Evolutionary conservation across 2,797 vertebrate genomes (phyloP).

Genomic region (Semotilus atromaculatus): DNA sequence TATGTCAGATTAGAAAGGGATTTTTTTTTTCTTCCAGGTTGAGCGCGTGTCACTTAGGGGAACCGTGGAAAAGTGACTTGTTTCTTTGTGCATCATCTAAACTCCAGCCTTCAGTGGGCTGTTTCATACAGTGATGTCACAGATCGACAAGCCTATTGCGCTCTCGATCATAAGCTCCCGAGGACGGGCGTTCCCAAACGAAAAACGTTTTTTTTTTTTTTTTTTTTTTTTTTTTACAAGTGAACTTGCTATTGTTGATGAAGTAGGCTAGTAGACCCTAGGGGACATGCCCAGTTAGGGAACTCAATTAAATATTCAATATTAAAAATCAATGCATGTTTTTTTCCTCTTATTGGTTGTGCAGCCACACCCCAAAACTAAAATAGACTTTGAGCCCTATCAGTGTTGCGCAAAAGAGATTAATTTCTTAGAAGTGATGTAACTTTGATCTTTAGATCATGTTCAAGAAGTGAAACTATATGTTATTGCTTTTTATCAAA

Average conservation of each 20-base stretch:
- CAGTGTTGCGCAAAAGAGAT: neutral
- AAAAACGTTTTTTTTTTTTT: too few relatives aligned
- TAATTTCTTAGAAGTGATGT: neutral
- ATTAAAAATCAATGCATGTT: neutral
- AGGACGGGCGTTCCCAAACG: constrained; percentile 35
- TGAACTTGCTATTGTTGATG: neutral
- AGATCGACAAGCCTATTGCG: constrained; percentile 43
- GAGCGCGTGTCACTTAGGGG: constrained; percentile 16
- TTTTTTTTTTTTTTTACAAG: too few relatives aligned
- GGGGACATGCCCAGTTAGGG: neutral
- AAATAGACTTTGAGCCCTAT: neutral
- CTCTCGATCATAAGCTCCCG: neutral
- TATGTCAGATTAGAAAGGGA: neutral
- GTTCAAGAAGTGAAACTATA: neutral
- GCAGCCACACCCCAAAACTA: neutral
- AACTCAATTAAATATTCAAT: constrained; percentile 16
- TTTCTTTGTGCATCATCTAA: constrained; percentile 57
- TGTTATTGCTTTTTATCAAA: neutral
- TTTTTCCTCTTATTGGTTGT: neutral
- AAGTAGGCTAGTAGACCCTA: neutral
- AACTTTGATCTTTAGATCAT: neutral
- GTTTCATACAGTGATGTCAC: constrained; percentile 73
- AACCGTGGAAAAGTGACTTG: constrained; percentile 45
- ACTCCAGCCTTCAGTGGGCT: constrained; percentile 72
- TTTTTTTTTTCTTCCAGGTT: neutral